Conservation (phyloP, 2,797 vertebrate species). For the Melanotaenia boesemani region DNA sequence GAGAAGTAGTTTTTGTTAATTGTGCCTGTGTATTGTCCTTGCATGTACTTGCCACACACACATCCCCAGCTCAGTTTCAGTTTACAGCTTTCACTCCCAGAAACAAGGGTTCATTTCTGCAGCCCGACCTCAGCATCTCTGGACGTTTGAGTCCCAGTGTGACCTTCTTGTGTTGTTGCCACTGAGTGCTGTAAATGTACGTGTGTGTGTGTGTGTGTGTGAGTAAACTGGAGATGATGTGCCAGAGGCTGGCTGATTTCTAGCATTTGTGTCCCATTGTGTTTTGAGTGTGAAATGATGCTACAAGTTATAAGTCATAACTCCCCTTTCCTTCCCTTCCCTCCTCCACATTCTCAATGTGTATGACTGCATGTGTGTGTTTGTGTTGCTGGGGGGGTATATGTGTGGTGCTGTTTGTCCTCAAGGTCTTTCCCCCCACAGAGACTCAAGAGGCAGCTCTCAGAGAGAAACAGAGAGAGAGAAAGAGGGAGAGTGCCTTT, state of each 20-base stretch:
- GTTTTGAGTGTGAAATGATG: slow-evolving; percentile 29
- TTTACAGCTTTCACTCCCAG: slow-evolving; percentile 78
- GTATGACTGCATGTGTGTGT: slow-evolving; percentile 24
- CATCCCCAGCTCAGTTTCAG: slow-evolving; percentile 37
- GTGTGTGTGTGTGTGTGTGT: slow-evolving; percentile 20
- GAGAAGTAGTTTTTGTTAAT: background rate
- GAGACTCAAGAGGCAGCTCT: slow-evolving; percentile 82
- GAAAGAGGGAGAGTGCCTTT: slow-evolving; percentile 85
- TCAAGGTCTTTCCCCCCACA: slow-evolving; percentile 81
- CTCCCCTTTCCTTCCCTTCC: background rate
- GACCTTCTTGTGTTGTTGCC: slow-evolving; percentile 54
- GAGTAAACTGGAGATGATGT: background rate
- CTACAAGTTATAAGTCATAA: slow-evolving; percentile 33
- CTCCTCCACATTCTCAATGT: slow-evolving; percentile 10
- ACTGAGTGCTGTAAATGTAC: slow-evolving; percentile 26
- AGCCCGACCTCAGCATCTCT: slow-evolving; percentile 82
- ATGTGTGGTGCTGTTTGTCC: slow-evolving; percentile 81
- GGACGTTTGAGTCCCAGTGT: slow-evolving; percentile 52
- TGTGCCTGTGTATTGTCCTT: slow-evolving; percentile 24
- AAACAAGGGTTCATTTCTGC: slow-evolving; percentile 86
- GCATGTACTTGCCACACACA: slow-evolving; percentile 44
- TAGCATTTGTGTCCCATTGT: slow-evolving; percentile 30
- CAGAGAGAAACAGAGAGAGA: slow-evolving; percentile 71
- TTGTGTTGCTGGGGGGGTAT: slow-evolving; percentile 52
- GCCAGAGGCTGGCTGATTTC: slow-evolving; percentile 13